Conservation (phyloP, 2,797 vertebrate genomes). For the Muscicapa comitata region DNA sequence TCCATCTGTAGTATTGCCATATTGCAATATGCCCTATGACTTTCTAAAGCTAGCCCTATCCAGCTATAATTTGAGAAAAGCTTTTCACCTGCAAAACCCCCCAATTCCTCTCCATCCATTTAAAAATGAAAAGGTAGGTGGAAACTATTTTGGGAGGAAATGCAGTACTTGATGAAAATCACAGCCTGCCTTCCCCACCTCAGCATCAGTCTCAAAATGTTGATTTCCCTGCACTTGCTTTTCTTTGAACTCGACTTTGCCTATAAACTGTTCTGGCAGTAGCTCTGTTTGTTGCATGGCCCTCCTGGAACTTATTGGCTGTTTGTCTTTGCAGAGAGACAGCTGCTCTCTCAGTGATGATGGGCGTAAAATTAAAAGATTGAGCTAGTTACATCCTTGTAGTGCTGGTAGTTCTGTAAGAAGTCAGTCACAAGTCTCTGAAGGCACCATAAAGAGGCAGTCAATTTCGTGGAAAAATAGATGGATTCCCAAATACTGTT, state of each 20-base stretch:
- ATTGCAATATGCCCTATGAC: neutral
- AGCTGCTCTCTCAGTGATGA: neutral
- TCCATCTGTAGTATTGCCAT: neutral
- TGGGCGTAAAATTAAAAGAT: conserved; percentile 1
- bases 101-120: neutral
- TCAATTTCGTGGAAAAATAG: conserved; percentile 7
- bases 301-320: neutral
- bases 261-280: neutral
- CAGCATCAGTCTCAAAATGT: neutral
- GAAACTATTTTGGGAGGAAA: neutral
- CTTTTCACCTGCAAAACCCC: neutral
- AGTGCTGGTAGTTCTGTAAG: neutral
- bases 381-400: neutral
- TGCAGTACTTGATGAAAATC: neutral
- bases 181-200: neutral
- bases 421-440: neutral
- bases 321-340: neutral
- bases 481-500: neutral
- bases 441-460: neutral
- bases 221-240: neutral
- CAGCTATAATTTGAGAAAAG: neutral
- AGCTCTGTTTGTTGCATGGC: neutral
- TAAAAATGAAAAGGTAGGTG: neutral
- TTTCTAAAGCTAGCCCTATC: neutral
- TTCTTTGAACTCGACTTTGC: neutral